A percentile compares a stretch with the other conserved stretches of the same genome.
Evolutionary conservation across 2,113 vertebrate species (phyloP).

Genomic region (Andinoacara biseriatus): DNA sequence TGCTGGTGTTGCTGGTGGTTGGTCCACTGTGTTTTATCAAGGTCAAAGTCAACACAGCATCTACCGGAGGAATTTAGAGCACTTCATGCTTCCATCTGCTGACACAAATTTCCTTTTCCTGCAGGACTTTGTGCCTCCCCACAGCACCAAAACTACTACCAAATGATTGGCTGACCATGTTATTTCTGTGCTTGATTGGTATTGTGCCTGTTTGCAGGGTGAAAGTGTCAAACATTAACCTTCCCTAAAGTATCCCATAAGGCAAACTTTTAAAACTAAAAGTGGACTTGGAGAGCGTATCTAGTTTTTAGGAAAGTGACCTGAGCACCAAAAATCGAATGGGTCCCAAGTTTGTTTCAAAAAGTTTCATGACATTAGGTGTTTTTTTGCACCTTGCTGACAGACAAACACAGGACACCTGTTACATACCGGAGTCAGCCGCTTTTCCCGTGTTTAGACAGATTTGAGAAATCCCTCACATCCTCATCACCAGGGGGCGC

Average conservation of each 20-base stretch:
- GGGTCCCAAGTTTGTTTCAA: background rate
- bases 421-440: background rate
- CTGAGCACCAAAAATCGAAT: too few species aligned
- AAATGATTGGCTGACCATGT: background rate
- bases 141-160: background rate
- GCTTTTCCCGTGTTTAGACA: background rate
- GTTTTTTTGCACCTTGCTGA: background rate
- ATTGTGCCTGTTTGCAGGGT: background rate
- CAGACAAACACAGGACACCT: background rate
- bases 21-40: background rate
- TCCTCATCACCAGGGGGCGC: conserved; percentile 49
- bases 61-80: background rate
- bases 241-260: too few species aligned
- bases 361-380: too few species aligned
- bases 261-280: too few species aligned
- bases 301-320: background rate
- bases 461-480: background rate
- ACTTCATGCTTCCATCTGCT: background rate
- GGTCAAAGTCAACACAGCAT: background rate
- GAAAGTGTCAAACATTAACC: background rate
- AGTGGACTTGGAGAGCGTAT: background rate
- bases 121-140: background rate
- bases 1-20: background rate
- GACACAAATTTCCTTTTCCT: background rate
- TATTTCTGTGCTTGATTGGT: background rate